Evolutionary conservation across 2,797 vertebrate genomes (phyloP).

Genomic region (Avahi laniger): DNA sequence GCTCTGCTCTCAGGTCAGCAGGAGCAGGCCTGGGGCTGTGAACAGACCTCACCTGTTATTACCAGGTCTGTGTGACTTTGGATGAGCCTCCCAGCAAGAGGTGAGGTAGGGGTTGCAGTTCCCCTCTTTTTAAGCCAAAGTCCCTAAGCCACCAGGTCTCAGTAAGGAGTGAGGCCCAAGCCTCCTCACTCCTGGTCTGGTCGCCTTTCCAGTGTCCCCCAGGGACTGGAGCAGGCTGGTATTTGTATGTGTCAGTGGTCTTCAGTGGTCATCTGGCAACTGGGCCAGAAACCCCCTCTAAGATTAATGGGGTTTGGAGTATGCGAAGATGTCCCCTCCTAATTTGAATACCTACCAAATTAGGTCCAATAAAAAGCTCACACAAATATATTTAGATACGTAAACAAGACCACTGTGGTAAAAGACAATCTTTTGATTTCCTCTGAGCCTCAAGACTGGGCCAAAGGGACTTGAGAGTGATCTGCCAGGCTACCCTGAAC

Average conservation of each 20-base stretch:
- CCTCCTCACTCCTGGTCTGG: neutral
- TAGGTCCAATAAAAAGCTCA: neutral
- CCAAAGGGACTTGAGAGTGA: conserved; percentile 19
- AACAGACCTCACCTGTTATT: neutral
- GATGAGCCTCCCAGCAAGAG: conserved; percentile 33
- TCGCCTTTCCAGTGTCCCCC: neutral
- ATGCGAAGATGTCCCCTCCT: neutral
- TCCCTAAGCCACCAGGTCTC: neutral
- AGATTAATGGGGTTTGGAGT: neutral
- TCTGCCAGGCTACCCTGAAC: neutral
- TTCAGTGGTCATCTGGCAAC: neutral
- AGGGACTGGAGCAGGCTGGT: neutral
- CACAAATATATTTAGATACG: conserved; percentile 33
- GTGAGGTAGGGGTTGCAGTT: neutral
- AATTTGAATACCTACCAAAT: neutral
- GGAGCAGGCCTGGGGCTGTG: neutral
- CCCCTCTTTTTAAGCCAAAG: neutral
- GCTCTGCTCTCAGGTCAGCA: neutral
- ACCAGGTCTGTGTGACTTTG: neutral
- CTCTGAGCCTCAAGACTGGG: conserved; percentile 20
- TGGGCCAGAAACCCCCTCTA: neutral
- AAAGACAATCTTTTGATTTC: conserved; percentile 61
- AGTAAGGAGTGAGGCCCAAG: neutral
- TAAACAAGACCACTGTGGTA: conserved; percentile 43
- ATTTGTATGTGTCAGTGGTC: neutral